A percentile compares a stretch with the other conserved stretches of the same genome.
These are phyloP conservation scores for Dicycla oo DNA, from an alignment of 2,888 invertebrate genomes.

Conservation along the genomic window DNA sequence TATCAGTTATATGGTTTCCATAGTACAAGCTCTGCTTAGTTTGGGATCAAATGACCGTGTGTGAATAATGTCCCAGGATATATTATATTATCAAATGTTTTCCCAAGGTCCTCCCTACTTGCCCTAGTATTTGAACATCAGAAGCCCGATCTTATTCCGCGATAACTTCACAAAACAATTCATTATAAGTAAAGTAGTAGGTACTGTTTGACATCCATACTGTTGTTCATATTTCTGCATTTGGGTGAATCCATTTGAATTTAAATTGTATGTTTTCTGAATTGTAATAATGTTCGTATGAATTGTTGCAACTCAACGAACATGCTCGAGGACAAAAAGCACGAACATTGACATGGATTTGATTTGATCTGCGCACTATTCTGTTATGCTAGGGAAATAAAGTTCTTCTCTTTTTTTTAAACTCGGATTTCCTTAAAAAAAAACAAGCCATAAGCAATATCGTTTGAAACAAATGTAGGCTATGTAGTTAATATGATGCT, in stretches of 20 bases:
- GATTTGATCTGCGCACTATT: background rate
- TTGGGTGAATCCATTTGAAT: conserved; percentile 28
- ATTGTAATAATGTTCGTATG: conserved; percentile 10
- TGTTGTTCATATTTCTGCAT: conserved; percentile 30
- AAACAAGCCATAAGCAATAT: background rate
- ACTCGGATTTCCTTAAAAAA: background rate
- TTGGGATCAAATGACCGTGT: no score
- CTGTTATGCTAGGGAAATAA: background rate
- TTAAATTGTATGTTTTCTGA: conserved; percentile 14
- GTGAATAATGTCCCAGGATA: no score
- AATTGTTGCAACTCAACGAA: background rate
- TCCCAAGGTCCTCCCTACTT: background rate
- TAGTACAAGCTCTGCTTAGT: no score
- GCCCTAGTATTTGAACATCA: conserved; percentile 29
- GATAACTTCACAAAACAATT: conserved; percentile 36
- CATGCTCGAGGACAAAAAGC: background rate
- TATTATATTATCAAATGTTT: no score
- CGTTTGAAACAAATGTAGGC: background rate
- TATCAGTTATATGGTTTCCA: no score
- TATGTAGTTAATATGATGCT: no score
- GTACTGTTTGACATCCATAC: conserved; percentile 23
- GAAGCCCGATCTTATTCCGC: conserved; percentile 24
- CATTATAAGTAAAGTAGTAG: conserved; percentile 20
- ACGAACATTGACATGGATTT: background rate
- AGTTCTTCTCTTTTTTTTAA: background rate